Base-by-base conservation (phyloP, 2,888 invertebrate species). In the Drosophila mayaguana region DNA sequence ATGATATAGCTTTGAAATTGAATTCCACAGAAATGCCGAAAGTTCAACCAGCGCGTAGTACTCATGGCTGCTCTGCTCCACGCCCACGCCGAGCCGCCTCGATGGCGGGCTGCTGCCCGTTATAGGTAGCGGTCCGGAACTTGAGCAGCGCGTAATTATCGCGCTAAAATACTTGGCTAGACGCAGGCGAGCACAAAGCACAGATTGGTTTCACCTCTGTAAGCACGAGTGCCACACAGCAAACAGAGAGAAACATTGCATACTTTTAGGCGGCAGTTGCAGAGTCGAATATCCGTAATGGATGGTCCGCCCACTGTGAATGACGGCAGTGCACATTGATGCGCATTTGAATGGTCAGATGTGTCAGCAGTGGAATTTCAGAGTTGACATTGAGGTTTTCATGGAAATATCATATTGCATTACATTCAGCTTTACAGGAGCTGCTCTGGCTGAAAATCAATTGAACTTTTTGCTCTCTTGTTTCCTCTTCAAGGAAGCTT, bases 1-100 rank as follows among this genome's bases (percentile, higher is more conserved):
- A 83, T 84, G 83, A 86, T 88, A 88, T 83, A 75, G 89, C 89
- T 88, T 88, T 88, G 83, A 88, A 84, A 84, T 84, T 83, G 75
- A 88, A 84, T 88, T 88, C 86, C 88, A 73, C 63, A 85, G 80
- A 83, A 85, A 88, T 88, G 86, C 86, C 86, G 22, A 83, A 88
- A 88, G 77, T 88, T 85, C 68, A 65, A 46, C 50, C 61, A 48
- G 57, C 67, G 53, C 69, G 20, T n/a, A 57, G 46, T 32, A 18
- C 45, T 38, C 25, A 34, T 6, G 5, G 51, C 22, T 9, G 18
- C 36, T 36, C 36, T 14, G 14, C 36, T 12, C 36, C 14, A 38
- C 25, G 25, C 34, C 59, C 34, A 34, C 22, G 45, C n/a, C 12
- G 36, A 14, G 3, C 2, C 22, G 8, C 6, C 25, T 11, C 11